Evolutionary conservation across 2,888 invertebrate genomes (phyloP).

Genomic region (Torymus texanus): DNA sequence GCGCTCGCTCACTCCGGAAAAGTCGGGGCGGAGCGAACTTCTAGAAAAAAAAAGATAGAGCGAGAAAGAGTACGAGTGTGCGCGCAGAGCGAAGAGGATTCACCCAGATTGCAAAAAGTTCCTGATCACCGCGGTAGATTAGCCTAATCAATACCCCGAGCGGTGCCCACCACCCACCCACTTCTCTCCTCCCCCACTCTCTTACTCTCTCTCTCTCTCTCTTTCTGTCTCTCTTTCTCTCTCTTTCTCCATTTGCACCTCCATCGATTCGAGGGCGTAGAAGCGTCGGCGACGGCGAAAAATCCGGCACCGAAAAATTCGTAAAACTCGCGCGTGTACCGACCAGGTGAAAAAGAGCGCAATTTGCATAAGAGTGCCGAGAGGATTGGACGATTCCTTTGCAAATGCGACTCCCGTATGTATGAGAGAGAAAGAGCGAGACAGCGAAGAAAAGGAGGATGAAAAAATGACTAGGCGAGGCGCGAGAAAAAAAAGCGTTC

Average conservation of each 20-base stretch:
- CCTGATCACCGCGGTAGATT: constrained; percentile 47
- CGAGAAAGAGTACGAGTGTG: neutral
- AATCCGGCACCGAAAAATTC: constrained; percentile 41
- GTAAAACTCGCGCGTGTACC: constrained; percentile 45
- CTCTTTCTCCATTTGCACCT: constrained; percentile 44
- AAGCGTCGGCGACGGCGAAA: constrained; percentile 3
- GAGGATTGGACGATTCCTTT: constrained; percentile 46
- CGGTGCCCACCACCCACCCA: neutral
- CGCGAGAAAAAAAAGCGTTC: constrained; percentile 1
- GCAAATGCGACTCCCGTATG: constrained; percentile 41
- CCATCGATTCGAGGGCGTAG: neutral
- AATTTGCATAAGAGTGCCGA: constrained; percentile 49
- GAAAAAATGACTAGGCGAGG: constrained; percentile 6
- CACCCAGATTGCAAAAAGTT: constrained; percentile 49
- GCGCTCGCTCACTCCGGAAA: constrained; percentile 12
- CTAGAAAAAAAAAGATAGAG: constrained; percentile 5
- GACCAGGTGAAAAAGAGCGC: constrained; percentile 31
- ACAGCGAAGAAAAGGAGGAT: neutral
- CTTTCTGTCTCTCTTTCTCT: neutral
- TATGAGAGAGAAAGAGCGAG: neutral
- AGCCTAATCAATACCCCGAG: constrained; percentile 50
- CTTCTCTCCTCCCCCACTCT: neutral
- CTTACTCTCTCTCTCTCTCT: neutral
- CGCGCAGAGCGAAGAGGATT: neutral
- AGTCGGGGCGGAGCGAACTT: constrained; percentile 1